Conservation (phyloP, 1,140 invertebrate genomes). For the Teleopsis dalmanni region DNA sequence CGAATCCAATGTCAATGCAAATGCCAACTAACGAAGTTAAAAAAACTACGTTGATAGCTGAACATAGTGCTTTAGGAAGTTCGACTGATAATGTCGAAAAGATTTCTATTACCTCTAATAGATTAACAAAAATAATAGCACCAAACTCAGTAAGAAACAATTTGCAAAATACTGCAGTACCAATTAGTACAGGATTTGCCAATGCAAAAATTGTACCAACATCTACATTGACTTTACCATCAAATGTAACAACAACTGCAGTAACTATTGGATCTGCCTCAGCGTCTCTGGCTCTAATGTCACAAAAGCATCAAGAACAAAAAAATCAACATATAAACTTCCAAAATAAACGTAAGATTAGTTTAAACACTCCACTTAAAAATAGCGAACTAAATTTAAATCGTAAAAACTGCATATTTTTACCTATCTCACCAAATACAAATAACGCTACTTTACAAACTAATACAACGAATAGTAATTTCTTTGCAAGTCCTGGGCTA, state of each 20-base stretch:
- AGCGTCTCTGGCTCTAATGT: constrained; percentile 43
- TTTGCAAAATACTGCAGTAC: background rate
- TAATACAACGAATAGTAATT: constrained; percentile 26
- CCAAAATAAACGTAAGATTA: constrained; percentile 46
- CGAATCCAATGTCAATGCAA: too few species aligned
- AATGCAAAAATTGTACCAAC: background rate
- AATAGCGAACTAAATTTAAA: constrained; percentile 9
- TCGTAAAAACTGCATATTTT: constrained; percentile 69
- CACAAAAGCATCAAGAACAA: constrained; percentile 40
- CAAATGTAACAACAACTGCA: constrained; percentile 11
- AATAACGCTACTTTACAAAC: constrained; percentile 6
- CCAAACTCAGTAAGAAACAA: background rate
- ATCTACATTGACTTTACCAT: background rate
- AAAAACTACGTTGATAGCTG: too few species aligned
- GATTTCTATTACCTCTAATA: background rate
- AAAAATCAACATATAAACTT: constrained; percentile 16
- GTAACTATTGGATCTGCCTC: constrained; percentile 41
- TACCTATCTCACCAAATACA: constrained; percentile 66
- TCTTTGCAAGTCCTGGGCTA: constrained; percentile 74
- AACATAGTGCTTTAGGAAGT: too few species aligned
- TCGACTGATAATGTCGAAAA: too few species aligned
- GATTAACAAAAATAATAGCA: background rate
- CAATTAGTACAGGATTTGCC: constrained; percentile 11
- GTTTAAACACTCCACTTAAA: constrained; percentile 52
- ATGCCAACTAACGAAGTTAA: too few species aligned